These are phyloP conservation scores for Circaetus gallicus DNA, from an alignment of 2,113 vertebrate species.

Conservation along the genomic window DNA sequence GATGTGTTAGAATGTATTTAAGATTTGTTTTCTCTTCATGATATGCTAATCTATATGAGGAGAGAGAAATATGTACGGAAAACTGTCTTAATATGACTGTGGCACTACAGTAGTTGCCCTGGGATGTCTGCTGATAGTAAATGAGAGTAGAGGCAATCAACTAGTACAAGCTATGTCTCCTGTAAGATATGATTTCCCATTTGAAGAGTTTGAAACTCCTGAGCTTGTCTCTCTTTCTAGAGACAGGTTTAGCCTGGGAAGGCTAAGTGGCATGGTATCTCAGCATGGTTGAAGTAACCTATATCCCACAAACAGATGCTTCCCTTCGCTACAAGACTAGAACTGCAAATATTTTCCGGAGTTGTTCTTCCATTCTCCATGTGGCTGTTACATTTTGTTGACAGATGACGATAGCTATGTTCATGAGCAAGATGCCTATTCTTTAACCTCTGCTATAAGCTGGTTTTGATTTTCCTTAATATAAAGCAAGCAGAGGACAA, in stretches of 20 bases:
- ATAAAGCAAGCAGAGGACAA: constrained; percentile 16
- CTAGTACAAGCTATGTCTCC: not conserved
- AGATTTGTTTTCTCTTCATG: not conserved
- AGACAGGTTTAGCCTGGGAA: not conserved
- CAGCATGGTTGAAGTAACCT: not conserved
- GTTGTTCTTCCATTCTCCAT: not conserved
- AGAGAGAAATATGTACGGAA: not conserved
- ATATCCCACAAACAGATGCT: not conserved
- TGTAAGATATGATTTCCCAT: accelerated
- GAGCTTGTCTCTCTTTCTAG: not conserved
- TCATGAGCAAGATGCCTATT: not conserved
- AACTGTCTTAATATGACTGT: not conserved
- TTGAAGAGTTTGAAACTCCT: not conserved
- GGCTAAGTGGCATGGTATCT: not conserved
- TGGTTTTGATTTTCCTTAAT: constrained; percentile 49
- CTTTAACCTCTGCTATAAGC: not conserved
- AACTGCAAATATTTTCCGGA: constrained; percentile 16
- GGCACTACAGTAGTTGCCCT: not conserved
- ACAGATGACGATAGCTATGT: not conserved
- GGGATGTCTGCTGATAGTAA: not conserved
- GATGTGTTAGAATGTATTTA: not conserved
- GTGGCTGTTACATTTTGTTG: not conserved
- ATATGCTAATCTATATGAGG: not conserved
- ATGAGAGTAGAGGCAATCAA: not conserved
- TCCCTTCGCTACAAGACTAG: not conserved